Percentiles rank a stretch among this genome's conserved stretches.
Evolutionary conservation across 1,140 invertebrate species (phyloP).

Genomic region (Brachionus paranguensis): DNA sequence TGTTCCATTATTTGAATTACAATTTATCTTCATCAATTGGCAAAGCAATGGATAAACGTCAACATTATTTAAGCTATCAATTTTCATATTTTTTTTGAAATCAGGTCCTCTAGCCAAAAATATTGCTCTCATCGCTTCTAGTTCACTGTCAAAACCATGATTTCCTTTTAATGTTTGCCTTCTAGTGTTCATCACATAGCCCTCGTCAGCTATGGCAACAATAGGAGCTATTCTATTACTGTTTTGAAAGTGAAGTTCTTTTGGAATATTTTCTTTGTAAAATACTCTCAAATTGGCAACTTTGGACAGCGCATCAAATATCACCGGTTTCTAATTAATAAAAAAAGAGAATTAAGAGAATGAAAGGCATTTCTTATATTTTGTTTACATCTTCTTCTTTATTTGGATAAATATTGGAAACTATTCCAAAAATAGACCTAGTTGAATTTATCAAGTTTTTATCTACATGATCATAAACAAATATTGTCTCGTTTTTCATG

Average conservation of each 20-base stretch:
- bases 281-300: slow-evolving; percentile 60
- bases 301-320: slow-evolving; percentile 58
- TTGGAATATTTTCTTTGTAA: slow-evolving; percentile 59
- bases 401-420: slow-evolving; percentile 23
- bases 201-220: slow-evolving; percentile 31
- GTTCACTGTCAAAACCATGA: slow-evolving; percentile 58
- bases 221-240: slow-evolving; percentile 33
- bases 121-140: slow-evolving; percentile 59
- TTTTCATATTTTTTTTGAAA: neutral
- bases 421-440: neutral
- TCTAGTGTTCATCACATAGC: slow-evolving; percentile 7
- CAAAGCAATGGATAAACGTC: slow-evolving; percentile 37
- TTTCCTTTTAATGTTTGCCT: neutral
- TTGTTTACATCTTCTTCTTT: neutral
- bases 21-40: neutral
- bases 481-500: slow-evolving; percentile 29
- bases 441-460: slow-evolving; percentile 2
- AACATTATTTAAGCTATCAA: neutral
- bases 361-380: neutral
- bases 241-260: slow-evolving; percentile 58
- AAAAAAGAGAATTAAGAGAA: slow-evolving; percentile 40
- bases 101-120: slow-evolving; percentile 33
- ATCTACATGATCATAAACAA: slow-evolving; percentile 4
- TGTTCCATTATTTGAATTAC: slow-evolving; percentile 28
- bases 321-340: slow-evolving; percentile 49